These are phyloP conservation scores for Steatornis caripensis DNA, from an alignment of 2,113 vertebrate species.

Conservation along the genomic window DNA sequence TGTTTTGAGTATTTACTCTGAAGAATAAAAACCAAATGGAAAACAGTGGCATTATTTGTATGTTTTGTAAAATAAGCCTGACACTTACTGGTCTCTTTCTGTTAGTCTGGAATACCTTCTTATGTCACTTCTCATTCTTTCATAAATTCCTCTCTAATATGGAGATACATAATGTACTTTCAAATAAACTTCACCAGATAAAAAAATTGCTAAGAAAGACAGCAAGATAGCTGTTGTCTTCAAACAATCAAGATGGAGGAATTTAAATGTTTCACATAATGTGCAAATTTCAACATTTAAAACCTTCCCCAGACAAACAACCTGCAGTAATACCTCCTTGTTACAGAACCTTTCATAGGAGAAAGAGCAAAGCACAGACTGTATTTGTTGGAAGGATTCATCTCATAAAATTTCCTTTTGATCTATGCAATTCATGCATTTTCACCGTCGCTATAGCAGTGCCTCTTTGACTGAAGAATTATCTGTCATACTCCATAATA, in stretches of 20 bases:
- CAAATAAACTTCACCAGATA: background rate
- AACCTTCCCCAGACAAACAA: background rate
- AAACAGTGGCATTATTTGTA: background rate
- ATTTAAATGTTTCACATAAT: background rate
- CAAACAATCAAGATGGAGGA: background rate
- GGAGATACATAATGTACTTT: background rate
- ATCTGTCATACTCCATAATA: constrained; percentile 41
- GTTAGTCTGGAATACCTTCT: background rate
- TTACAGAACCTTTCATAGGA: background rate
- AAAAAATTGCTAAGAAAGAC: background rate
- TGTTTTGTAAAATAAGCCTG: background rate
- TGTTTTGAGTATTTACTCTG: background rate
- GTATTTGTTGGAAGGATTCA: background rate
- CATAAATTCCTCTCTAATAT: background rate
- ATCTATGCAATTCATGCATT: background rate
- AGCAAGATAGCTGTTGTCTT: background rate
- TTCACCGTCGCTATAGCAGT: background rate
- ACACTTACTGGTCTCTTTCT: background rate
- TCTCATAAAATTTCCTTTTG: constrained; percentile 24
- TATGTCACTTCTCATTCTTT: background rate
- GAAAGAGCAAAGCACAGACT: background rate
- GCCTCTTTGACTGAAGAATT: constrained; percentile 36
- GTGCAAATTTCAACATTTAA: background rate
- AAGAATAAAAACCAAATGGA: background rate
- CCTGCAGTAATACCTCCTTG: background rate